Evolutionary conservation across 2,113 vertebrate species (phyloP).

Genomic region (Myrmophylax atrothorax): DNA sequence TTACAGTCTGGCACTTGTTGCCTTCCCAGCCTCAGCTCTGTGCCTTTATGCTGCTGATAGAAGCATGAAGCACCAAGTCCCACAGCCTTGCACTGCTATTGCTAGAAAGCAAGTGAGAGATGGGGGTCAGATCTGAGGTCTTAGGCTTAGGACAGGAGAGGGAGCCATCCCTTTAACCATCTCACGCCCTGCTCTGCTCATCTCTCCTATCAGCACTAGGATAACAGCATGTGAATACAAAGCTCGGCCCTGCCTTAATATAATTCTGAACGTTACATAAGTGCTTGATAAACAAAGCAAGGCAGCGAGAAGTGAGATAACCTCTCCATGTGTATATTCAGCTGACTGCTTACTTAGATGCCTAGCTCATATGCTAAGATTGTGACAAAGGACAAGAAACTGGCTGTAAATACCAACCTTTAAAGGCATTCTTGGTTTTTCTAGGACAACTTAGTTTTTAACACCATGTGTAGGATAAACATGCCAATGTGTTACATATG

Average conservation of each 20-base stretch:
- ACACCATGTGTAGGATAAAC: background rate
- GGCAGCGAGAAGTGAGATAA: conserved; percentile 52
- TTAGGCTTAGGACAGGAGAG: background rate
- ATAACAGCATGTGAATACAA: background rate
- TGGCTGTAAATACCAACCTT: background rate
- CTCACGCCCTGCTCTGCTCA: background rate
- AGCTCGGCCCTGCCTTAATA: background rate
- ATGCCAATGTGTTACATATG: background rate
- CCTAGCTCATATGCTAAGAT: background rate
- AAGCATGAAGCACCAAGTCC: background rate
- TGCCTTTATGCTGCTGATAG: background rate
- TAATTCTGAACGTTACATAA: background rate
- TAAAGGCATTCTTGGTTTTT: background rate
- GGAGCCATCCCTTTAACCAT: background rate
- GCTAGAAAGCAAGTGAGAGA: background rate
- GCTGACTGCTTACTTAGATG: conserved; percentile 25
- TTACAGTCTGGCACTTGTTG: conserved; percentile 22
- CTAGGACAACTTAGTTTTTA: background rate
- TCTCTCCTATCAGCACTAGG: background rate
- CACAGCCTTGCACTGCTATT: background rate
- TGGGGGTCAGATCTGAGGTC: background rate
- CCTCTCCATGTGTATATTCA: conserved; percentile 31
- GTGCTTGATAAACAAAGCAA: conserved; percentile 56
- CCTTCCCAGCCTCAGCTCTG: background rate
- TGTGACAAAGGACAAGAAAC: conserved; percentile 19